Base-by-base conservation (phyloP, 1,140 invertebrate species). In the Anadara kagoshimensis region DNA sequence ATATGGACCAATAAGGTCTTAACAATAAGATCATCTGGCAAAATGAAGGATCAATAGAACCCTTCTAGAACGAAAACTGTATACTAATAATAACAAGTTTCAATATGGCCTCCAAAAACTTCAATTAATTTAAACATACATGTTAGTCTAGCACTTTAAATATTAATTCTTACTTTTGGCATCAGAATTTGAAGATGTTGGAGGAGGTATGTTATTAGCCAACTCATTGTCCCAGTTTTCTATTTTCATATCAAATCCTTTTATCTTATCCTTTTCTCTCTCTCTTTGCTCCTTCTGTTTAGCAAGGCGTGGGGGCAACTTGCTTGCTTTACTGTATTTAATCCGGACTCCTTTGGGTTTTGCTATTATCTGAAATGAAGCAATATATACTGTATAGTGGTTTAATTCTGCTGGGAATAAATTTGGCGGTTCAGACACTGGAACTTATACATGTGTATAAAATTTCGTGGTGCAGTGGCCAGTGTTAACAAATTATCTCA, bases 281-380 rank as follows among this genome's bases (percentile, higher is more conserved):
- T 69, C 75, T 65, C 59, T 71, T 69, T 86, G 85, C 78, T 93
- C 90, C 54, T 92, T 91, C 85, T 94, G 93, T 82, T 94, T 95
- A n/a, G 93, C 94, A 79, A 96, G 93, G 53, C 95, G 91, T 0
- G 95, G 95, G 1, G 95, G 93, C 12, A 96, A 88, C 81, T 94
- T 94, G 69, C 78, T 89, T 8, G 69, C 58, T 58, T 79, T 81
- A 51, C 69, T 59, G 47, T 20, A 44, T 24, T 26, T n/a, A 29
- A 63, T 29, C 51, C 61, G 61, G 12, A 84, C 77, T 41, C 87
- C 85, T 76, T 86, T 85, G 56, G 86, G 85, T 66, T 88, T 86
- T 41, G 82, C 85, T 56, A 88, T 78, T 77, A 87, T 81, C 81
- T 85, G 26, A 11, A 47, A 54, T 43, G 26, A 54, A 66, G n/a